Percentiles rank a stretch among this genome's conserved stretches.
Evolutionary conservation across 2,888 invertebrate genomes (phyloP).

Genomic region (Pediacus dermestoides): DNA sequence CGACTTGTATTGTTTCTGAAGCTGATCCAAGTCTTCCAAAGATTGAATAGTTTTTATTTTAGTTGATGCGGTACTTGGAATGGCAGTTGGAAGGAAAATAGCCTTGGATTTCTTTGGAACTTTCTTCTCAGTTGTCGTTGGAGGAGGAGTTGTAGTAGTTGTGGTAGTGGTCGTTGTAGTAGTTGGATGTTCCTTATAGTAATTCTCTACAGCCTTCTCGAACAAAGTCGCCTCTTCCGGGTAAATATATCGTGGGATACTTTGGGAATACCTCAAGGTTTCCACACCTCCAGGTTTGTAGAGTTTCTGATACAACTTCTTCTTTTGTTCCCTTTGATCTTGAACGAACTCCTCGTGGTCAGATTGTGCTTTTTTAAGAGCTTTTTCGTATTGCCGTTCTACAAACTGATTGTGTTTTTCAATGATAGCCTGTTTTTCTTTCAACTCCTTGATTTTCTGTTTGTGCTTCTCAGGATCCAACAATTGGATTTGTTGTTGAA

Average conservation of each 20-base stretch:
- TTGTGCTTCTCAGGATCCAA: conserved; percentile 58
- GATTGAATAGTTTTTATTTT: conserved; percentile 48
- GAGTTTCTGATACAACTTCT: conserved; percentile 50
- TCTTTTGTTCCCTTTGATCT: conserved; percentile 64
- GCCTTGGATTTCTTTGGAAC: conserved; percentile 15
- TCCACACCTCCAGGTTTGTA: conserved; percentile 43
- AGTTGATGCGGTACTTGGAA: conserved; percentile 55
- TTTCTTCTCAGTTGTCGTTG: conserved; percentile 47
- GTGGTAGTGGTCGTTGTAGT: conserved; percentile 67
- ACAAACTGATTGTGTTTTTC: conserved; percentile 74
- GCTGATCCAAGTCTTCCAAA: conserved; percentile 42
- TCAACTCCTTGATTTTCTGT: conserved; percentile 63
- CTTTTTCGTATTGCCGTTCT: conserved; percentile 75
- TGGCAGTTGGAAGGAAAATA: conserved; percentile 49
- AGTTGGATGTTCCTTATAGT: conserved; percentile 66
- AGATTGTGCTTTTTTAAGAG: conserved; percentile 70
- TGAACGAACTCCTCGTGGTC: conserved; percentile 68
- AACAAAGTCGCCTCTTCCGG: conserved; percentile 65
- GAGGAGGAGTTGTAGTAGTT: conserved; percentile 62
- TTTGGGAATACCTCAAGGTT: conserved; percentile 36
- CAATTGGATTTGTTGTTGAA: conserved; percentile 35
- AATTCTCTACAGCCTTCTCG: conserved; percentile 62
- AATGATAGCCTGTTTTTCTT: conserved; percentile 68
- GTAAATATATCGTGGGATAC: conserved; percentile 53
- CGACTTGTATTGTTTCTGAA: conserved; percentile 47